A percentile compares a stretch with the other conserved stretches of the same genome.
Evolutionary conservation across 2,113 vertebrate genomes (phyloP).

Genomic region (Corythoichthys haematopterus): DNA sequence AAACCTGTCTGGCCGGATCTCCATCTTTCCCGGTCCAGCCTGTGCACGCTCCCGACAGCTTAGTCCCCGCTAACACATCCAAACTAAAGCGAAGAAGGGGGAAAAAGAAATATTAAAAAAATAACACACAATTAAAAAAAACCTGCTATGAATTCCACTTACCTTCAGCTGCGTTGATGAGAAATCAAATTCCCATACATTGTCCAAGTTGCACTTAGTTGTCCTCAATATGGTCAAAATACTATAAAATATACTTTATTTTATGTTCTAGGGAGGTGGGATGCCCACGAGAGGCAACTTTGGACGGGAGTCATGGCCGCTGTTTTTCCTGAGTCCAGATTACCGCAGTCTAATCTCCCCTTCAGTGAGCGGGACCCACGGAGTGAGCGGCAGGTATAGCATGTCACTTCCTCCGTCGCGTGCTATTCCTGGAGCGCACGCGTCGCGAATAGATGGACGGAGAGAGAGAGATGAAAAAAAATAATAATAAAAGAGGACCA

Average conservation of each 20-base stretch:
- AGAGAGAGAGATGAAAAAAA: not conserved
- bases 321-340: conserved; percentile 63
- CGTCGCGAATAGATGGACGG: conserved; percentile 50
- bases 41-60: conserved; percentile 55
- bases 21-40: conserved; percentile 68
- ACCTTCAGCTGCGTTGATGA: conserved; percentile 17
- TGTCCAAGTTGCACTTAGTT: conserved; percentile 19
- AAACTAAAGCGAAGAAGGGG: conserved; percentile 6
- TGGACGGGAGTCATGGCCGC: conserved; percentile 38
- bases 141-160: conserved; percentile 12
- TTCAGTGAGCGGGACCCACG: conserved; percentile 38
- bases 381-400: conserved; percentile 47
- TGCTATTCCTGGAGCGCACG: conserved; percentile 48
- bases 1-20: conserved; percentile 72
- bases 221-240: conserved; percentile 8
- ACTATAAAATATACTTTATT: conserved; percentile 8
- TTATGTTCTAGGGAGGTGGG: conserved; percentile 10
- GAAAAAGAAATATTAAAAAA: not conserved
- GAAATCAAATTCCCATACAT: conserved; percentile 27
- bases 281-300: conserved; percentile 33
- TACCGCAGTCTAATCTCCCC: conserved; percentile 61
- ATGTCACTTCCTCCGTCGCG: conserved; percentile 59
- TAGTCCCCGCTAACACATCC: conserved; percentile 39
- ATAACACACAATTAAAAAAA: conserved; percentile 4
- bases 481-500: not conserved